Conservation (phyloP, 2,113 vertebrate genomes). For the Anseranas semipalmata region DNA sequence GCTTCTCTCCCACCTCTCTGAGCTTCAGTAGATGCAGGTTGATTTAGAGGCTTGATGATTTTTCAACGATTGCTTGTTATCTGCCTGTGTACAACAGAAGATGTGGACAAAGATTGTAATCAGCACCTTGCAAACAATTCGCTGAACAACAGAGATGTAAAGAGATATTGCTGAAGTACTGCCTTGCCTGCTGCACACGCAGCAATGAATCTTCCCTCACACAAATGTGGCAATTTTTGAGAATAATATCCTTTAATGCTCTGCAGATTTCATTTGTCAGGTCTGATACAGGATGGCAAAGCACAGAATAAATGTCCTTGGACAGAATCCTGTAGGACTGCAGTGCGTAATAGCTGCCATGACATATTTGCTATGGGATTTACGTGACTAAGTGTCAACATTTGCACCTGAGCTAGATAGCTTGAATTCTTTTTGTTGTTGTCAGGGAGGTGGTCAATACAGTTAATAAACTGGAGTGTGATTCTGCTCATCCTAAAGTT, state of each 20-base stretch:
- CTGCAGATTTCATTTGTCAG: not conserved
- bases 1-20: not conserved
- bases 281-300: not conserved
- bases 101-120: not conserved
- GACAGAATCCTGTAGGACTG: not conserved
- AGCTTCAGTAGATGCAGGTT: not conserved
- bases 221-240: not conserved
- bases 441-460: not conserved
- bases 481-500: not conserved
- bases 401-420: not conserved
- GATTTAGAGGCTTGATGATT: not conserved
- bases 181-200: not conserved
- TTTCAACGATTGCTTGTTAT: not conserved
- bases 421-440: not conserved
- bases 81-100: not conserved
- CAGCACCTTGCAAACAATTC: not conserved
- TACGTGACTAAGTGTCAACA: not conserved
- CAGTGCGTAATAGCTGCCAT: not conserved
- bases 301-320: not conserved
- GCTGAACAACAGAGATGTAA: not conserved
- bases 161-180: not conserved
- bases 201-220: not conserved
- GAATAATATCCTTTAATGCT: not conserved
- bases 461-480: not conserved
- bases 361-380: not conserved